Conservation (phyloP, 2,888 invertebrate genomes). For the Vandiemenella viatica region DNA sequence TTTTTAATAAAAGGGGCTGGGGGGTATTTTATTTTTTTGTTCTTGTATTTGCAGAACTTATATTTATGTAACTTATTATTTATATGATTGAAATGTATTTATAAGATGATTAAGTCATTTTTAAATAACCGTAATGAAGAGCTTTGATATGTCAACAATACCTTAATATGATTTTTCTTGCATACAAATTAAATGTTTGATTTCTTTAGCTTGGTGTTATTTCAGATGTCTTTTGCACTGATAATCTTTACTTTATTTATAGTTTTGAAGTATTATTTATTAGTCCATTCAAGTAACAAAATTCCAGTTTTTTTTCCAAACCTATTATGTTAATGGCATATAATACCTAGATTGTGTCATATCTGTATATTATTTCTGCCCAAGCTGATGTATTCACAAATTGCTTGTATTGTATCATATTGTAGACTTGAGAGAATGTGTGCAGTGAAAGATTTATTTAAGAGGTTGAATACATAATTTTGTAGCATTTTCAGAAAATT, state of each 20-base stretch:
- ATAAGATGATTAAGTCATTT: slow-evolving; percentile 11
- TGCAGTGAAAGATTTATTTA: not conserved
- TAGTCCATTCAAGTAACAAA: too few relatives aligned
- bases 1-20: too few relatives aligned
- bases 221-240: too few relatives aligned
- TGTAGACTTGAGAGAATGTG: not conserved
- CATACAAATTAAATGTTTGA: too few relatives aligned
- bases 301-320: slow-evolving; percentile 7
- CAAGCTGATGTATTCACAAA: not conserved
- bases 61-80: slow-evolving; percentile 17
- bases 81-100: slow-evolving; percentile 14
- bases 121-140: slow-evolving; percentile 2
- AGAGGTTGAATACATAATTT: slow-evolving; percentile 15
- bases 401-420: not conserved
- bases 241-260: too few relatives aligned
- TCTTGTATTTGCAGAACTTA: slow-evolving; percentile 4
- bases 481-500: slow-evolving; percentile 13
- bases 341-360: not conserved
- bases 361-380: not conserved
- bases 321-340: not conserved
- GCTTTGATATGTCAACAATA: too few relatives aligned
- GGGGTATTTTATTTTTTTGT: slow-evolving; percentile 2
- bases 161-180: too few relatives aligned
- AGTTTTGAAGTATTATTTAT: too few relatives aligned
- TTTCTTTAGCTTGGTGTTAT: too few relatives aligned